Evolutionary conservation across 2,113 vertebrate genomes (phyloP), one percentile per base, ranked within the genome.

Genomic region (Globicephala melas): DNA sequence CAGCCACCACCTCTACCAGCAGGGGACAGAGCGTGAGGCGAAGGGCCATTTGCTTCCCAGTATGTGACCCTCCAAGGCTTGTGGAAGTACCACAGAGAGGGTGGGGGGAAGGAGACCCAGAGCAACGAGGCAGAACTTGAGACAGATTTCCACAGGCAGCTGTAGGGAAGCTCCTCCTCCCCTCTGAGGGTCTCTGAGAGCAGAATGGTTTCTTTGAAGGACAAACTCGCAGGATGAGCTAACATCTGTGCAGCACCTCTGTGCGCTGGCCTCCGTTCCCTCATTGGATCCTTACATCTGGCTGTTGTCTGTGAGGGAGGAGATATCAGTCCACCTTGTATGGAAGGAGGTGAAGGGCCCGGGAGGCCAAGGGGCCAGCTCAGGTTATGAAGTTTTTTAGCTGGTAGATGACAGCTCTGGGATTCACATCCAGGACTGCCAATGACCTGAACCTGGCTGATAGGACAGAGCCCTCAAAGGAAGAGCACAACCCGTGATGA

Each of bases 91-190:
- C 71, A 6, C 65, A 23, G 85, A 25, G 62, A 58, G 26, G n/a
- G 38, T 67, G 33, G 31, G 36, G 20, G 60, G 74, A 70, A 70
- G 94, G 85, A 82, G 91, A 65, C 60, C 55, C 31, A 7, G 88
- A 53, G 91, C 65, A 94, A 89, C 65, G 91, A 87, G 71, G 89
- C 55, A 55, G 93, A 96, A 95, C 80, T 73, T n/a, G 55, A 89
- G 96, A 68, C 63, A 90, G 33, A 81, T 5, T 67, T 36, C 84
- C 74, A 41, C 38, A 73, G 55, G 86, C 88, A 50, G 76, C 88
- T 18, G 20, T 1, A 18, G 71, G 67, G 82, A 82, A 82, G 83
- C 25, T 2, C 55, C 47, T 44, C 60, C 62, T 73, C 31, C 38
- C 6, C 28, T 76, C 55, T 5, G 36, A 60, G 50, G 71, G 65